Evolutionary conservation across 2,888 invertebrate genomes (phyloP).

Genomic region (Spatulosminthurus flaviceps): DNA sequence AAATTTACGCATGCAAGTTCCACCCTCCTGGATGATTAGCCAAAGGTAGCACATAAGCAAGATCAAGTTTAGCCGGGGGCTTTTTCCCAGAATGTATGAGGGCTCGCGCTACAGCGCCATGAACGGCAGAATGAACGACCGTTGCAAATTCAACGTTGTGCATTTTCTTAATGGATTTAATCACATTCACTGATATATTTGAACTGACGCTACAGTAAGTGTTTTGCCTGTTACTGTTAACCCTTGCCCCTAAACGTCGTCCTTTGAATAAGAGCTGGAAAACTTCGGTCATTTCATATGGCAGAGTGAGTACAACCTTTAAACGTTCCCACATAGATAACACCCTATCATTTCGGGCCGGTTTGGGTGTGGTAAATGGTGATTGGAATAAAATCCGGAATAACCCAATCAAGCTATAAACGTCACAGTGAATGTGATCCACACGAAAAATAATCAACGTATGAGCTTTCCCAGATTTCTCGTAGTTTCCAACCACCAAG

Average conservation of each 20-base stretch:
- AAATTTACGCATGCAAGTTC: background rate
- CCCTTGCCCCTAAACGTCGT: background rate
- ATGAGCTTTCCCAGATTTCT: background rate
- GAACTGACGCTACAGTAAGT: background rate
- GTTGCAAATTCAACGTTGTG: background rate
- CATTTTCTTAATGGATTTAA: slow-evolving; percentile 30
- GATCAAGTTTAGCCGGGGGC: background rate
- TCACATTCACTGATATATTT: background rate
- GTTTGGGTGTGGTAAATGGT: background rate
- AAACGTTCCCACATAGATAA: background rate
- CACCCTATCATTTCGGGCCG: background rate
- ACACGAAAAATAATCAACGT: slow-evolving; percentile 14
- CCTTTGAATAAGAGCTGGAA: background rate
- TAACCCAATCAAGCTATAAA: slow-evolving; percentile 14
- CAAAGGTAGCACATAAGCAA: background rate
- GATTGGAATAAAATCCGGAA: background rate
- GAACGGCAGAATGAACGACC: background rate
- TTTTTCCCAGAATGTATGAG: background rate
- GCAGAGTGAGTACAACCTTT: background rate
- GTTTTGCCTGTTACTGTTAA: background rate
- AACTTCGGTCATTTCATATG: background rate
- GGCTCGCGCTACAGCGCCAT: background rate
- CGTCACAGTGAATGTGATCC: slow-evolving; percentile 23
- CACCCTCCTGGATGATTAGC: background rate
- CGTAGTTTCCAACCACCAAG: background rate